A percentile compares a stretch with the other conserved stretches of the same genome.
These are phyloP conservation scores for Lamproptera curius DNA, from an alignment of 2,888 invertebrate genomes.

Conservation along the genomic window DNA sequence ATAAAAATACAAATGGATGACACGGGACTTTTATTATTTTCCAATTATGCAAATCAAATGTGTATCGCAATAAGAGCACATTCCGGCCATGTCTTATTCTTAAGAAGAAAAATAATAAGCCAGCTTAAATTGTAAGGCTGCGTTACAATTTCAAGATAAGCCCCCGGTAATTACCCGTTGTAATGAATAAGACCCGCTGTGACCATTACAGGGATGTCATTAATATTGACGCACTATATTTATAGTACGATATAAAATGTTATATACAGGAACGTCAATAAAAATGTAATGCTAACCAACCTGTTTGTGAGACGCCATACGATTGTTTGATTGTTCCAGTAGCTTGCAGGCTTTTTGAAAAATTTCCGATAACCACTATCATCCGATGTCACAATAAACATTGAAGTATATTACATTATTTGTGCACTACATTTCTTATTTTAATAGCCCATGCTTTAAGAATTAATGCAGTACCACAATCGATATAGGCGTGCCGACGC, in stretches of 20 bases:
- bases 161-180: constrained; percentile 48
- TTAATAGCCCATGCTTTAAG: not conserved
- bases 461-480: too few species aligned
- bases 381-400: not conserved
- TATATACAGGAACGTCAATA: constrained; percentile 42
- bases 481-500: too few species aligned
- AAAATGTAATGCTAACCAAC: constrained; percentile 46
- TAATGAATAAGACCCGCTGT: constrained; percentile 46
- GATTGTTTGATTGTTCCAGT: constrained; percentile 16
- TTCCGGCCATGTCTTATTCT: constrained; percentile 5
- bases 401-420: too few species aligned
- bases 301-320: constrained; percentile 32
- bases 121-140: constrained; percentile 8
- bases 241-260: constrained; percentile 42
- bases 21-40: too few species aligned
- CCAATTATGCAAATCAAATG: too few species aligned
- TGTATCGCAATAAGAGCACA: too few species aligned
- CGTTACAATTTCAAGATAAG: constrained; percentile 40
- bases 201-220: constrained; percentile 53
- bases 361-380: not conserved
- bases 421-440: not conserved
- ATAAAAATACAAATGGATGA: too few species aligned
- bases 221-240: constrained; percentile 45
- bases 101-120: not conserved
- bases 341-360: constrained; percentile 4